A percentile compares a stretch with the other conserved stretches of the same genome.
These are phyloP conservation scores for Aphodius sticticus DNA, from an alignment of 2,888 invertebrate genomes.

Conservation along the genomic window DNA sequence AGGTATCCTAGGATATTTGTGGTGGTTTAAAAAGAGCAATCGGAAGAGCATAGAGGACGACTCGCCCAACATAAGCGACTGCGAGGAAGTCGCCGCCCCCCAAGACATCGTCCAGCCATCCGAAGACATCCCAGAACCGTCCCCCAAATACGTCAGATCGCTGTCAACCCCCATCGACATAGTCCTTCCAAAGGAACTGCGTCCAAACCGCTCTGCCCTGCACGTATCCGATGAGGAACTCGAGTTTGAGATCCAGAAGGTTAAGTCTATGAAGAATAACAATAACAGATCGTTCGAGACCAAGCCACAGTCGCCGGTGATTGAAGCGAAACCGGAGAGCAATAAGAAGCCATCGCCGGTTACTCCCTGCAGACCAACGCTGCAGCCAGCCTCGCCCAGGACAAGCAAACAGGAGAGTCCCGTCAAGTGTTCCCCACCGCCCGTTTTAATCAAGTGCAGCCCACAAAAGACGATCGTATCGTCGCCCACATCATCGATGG, in stretches of 20 bases:
- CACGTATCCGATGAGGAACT: slow-evolving; percentile 72
- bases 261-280: slow-evolving; percentile 63
- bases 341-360: not conserved
- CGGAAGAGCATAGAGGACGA: slow-evolving; percentile 53
- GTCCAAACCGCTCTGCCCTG: slow-evolving; percentile 60
- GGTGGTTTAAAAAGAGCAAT: slow-evolving; percentile 87
- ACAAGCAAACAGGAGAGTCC: not conserved
- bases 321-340: slow-evolving; percentile 17
- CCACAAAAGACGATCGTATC: slow-evolving; percentile 33
- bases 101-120: slow-evolving; percentile 61
- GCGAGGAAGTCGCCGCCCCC: slow-evolving; percentile 24
- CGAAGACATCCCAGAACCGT: slow-evolving; percentile 23
- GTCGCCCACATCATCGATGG: slow-evolving; percentile 36
- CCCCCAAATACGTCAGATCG: slow-evolving; percentile 57
- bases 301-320: slow-evolving; percentile 18
- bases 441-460: slow-evolving; percentile 35
- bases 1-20: slow-evolving; percentile 81
- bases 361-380: slow-evolving; percentile 9
- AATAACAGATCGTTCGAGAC: slow-evolving; percentile 30
- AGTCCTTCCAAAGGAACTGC: slow-evolving; percentile 55
- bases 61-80: slow-evolving; percentile 23
- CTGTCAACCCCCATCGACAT: slow-evolving; percentile 75
- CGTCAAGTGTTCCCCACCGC: slow-evolving; percentile 27
- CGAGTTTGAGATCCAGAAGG: slow-evolving; percentile 73
- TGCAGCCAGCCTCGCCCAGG: slow-evolving; percentile 11